Evolutionary conservation across 2,113 vertebrate species (phyloP).

Genomic region (Copsychus sechellarum): DNA sequence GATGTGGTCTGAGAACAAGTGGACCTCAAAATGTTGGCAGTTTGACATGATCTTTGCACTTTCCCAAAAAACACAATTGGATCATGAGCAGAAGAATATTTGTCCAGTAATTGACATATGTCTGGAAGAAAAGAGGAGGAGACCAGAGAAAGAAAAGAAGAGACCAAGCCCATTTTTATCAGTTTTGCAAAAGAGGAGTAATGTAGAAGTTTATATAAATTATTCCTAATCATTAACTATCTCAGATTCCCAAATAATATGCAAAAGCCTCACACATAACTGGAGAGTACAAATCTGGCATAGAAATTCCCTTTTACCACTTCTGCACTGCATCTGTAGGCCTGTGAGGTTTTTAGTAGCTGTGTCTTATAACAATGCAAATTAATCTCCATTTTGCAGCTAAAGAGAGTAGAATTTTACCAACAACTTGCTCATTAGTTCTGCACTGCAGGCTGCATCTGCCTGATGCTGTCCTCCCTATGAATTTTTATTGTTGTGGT

Average conservation of each 20-base stretch:
- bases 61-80: not conserved
- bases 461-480: not conserved
- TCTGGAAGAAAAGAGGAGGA: not conserved
- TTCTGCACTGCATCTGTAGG: not conserved
- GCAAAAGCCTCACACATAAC: not conserved
- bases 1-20: not conserved
- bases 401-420: slow-evolving; percentile 14
- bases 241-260: not conserved
- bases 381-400: slow-evolving; percentile 52
- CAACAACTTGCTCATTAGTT: slow-evolving; percentile 23
- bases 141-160: not conserved
- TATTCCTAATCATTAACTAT: not conserved
- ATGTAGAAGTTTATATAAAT: not conserved
- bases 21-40: not conserved
- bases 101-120: not conserved
- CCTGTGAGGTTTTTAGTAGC: slow-evolving; percentile 12
- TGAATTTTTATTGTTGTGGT: slow-evolving; percentile 34
- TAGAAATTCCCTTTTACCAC: slow-evolving; percentile 8
- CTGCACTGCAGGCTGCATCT: not conserved
- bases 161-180: not conserved
- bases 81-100: not conserved
- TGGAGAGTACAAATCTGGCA: not conserved
- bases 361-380: slow-evolving; percentile 11
- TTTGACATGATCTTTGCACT: not conserved
- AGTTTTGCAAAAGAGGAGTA: not conserved